Conservation (phyloP, 2,888 invertebrate species). For the Eupithecia pulchellata region DNA sequence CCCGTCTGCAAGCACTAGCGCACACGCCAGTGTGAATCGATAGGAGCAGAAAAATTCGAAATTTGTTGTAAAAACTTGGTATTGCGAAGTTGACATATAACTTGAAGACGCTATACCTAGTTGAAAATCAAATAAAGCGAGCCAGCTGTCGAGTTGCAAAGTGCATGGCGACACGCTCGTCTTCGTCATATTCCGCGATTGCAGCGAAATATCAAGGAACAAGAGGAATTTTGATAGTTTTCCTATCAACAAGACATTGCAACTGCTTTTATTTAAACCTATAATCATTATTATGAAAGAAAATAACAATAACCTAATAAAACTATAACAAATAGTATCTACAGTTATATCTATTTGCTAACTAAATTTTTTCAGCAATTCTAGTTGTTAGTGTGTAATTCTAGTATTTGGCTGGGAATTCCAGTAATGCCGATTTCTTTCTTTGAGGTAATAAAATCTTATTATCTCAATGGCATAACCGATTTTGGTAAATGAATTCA, state of each 20-base stretch:
- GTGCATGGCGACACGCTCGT: conserved; percentile 64
- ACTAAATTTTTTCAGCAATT: too few species aligned
- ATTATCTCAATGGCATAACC: not conserved
- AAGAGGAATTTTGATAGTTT: conserved; percentile 43
- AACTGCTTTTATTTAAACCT: not conserved
- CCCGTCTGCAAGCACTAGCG: not conserved
- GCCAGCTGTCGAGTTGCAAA: conserved; percentile 73
- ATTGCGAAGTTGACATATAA: conserved; percentile 63
- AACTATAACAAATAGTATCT: too few species aligned
- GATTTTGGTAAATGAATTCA: not conserved
- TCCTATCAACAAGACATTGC: not conserved
- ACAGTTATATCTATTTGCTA: too few species aligned
- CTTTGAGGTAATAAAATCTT: too few species aligned
- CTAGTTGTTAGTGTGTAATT: not conserved
- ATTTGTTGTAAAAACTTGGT: conserved; percentile 45
- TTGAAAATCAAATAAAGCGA: conserved; percentile 78
- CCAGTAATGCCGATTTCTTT: too few species aligned
- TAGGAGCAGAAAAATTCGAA: not conserved
- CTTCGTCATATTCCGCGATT: conserved; percentile 65
- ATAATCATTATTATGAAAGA: too few species aligned
- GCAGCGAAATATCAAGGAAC: conserved; percentile 54
- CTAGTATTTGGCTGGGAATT: not conserved
- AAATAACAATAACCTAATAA: too few species aligned
- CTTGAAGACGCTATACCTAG: conserved; percentile 63
- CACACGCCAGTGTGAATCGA: not conserved